These are phyloP conservation scores for Cyanoderma ruficeps DNA, from an alignment of 2,113 vertebrate species.

Conservation along the genomic window DNA sequence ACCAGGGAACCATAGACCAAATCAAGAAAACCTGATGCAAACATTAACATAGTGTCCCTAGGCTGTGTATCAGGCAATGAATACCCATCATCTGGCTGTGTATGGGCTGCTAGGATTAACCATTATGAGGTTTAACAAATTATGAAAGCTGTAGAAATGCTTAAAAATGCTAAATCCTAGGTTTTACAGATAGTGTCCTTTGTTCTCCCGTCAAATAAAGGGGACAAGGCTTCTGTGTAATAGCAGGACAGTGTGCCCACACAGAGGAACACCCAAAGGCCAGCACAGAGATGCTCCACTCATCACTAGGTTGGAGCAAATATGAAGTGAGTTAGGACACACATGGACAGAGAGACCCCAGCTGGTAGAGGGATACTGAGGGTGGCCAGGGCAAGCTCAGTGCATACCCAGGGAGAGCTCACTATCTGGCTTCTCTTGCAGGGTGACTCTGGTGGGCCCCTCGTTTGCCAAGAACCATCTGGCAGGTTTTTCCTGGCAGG, in stretches of 20 bases:
- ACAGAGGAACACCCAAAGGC: background rate
- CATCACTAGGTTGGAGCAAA: background rate
- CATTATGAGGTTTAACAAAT: background rate
- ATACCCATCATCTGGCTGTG: background rate
- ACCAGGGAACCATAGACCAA: background rate
- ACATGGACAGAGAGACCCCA: background rate
- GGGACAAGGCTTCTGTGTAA: background rate
- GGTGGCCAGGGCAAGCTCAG: background rate
- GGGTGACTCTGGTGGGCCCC: constrained; percentile 95
- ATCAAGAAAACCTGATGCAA: background rate
- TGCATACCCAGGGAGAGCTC: background rate
- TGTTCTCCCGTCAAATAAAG: background rate
- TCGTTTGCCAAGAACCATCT: constrained; percentile 89
- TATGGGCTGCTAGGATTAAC: background rate
- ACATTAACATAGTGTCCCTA: background rate
- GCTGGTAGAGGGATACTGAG: background rate
- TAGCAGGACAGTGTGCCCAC: background rate
- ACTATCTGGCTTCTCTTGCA: constrained; percentile 47
- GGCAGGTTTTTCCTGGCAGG: constrained; percentile 92
- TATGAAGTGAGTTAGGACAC: background rate
- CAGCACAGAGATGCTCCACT: background rate
- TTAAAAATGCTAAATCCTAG: background rate
- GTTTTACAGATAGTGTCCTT: background rate
- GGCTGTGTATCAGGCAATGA: background rate
- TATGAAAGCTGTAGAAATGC: background rate